A percentile compares a stretch with the other conserved stretches of the same genome.
Conservation (phyloP, 1,140 invertebrate genomes). For the Drosophila guanche region DNA sequence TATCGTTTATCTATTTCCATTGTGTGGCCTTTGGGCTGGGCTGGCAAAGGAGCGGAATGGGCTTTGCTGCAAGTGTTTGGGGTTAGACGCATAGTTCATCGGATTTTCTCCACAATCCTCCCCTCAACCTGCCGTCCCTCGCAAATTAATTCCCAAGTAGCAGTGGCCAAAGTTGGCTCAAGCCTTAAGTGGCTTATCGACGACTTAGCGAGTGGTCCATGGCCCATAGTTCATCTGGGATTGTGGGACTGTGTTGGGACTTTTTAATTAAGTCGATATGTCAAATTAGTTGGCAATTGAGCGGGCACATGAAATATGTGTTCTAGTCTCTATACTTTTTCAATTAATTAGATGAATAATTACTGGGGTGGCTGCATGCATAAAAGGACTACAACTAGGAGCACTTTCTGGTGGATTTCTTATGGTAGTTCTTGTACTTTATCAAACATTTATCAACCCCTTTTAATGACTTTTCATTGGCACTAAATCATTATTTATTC, state of each 20-base stretch:
- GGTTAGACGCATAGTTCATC: too few relatives aligned
- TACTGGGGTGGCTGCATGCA: too few relatives aligned
- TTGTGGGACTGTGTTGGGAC: neutral
- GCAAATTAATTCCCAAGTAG: conserved; percentile 71
- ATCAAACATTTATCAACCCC: too few relatives aligned
- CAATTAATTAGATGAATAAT: conserved; percentile 9
- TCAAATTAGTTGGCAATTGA: conserved; percentile 77
- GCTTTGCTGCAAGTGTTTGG: too few relatives aligned
- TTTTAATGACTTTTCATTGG: too few relatives aligned
- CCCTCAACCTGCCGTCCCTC: conserved; percentile 10
- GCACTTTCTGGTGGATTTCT: too few relatives aligned
- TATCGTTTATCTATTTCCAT: conserved; percentile 75
- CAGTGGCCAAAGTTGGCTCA: conserved; percentile 13
- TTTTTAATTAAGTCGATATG: conserved; percentile 74
- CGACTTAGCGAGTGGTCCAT: conserved; percentile 5
- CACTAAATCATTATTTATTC: too few relatives aligned
- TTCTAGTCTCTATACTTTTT: too few relatives aligned
- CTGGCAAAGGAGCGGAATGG: neutral
- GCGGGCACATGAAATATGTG: conserved; percentile 5
- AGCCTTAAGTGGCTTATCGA: conserved; percentile 67
- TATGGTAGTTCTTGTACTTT: too few relatives aligned
- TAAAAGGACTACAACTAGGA: too few relatives aligned
- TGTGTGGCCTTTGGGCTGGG: conserved; percentile 31
- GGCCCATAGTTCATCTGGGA: conserved; percentile 1
- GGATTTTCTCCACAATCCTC: conserved; percentile 34